phyloP scores from a whole-genome alignment of 1,140 invertebrate genomes.

The Drosophila equinoxialis region DNA sequence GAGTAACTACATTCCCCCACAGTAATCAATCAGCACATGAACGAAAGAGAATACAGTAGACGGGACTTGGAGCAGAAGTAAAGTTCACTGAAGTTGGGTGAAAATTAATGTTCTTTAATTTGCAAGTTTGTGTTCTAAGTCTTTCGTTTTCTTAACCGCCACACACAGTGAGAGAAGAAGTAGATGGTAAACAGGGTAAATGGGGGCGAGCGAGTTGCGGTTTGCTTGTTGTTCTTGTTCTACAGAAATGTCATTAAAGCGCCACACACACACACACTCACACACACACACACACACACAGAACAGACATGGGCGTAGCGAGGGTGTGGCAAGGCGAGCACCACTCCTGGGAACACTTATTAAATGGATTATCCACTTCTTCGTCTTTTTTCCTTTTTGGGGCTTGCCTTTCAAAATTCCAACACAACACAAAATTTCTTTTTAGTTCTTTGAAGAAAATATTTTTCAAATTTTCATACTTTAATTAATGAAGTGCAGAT shows the following conservation, averaged over 20 bases:
- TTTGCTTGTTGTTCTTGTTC: constrained; percentile 51
- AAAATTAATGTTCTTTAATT: constrained; percentile 82
- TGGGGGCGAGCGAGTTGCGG: neutral
- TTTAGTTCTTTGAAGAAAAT: too few relatives aligned
- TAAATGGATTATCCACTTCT: neutral
- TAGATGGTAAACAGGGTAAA: neutral
- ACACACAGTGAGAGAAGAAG: constrained; percentile 58
- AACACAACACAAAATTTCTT: too few relatives aligned
- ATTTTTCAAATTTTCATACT: too few relatives aligned
- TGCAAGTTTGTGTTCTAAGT: constrained; percentile 81
- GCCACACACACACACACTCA: constrained; percentile 36
- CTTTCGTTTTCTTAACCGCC: constrained; percentile 64
- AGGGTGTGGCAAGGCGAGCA: constrained; percentile 3
- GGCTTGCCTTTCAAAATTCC: neutral
- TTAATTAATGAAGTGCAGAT: too few relatives aligned
- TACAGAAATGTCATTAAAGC: constrained; percentile 78
- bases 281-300: constrained; percentile 28
- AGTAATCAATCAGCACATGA: constrained; percentile 58
- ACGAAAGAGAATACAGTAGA: constrained; percentile 1
- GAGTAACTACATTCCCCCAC: constrained; percentile 7
- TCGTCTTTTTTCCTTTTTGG: neutral
- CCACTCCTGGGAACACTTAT: neutral
- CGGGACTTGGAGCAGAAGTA: constrained; percentile 22
- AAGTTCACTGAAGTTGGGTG: constrained; percentile 41
- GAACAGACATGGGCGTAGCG: constrained; percentile 10